These are phyloP conservation scores for Argynnis bischoffii DNA, from an alignment of 2,888 invertebrate species.

Conservation along the genomic window DNA sequence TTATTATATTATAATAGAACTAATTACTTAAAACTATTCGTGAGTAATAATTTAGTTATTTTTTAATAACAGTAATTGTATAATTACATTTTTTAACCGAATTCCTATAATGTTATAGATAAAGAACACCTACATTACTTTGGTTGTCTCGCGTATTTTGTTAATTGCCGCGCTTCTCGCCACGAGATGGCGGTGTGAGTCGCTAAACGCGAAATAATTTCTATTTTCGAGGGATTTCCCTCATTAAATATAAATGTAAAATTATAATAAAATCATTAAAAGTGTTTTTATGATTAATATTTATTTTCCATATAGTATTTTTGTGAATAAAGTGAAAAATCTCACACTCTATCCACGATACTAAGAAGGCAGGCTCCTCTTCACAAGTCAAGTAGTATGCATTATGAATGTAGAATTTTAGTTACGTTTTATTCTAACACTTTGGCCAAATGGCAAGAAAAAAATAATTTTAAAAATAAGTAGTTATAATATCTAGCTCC, in stretches of 20 bases:
- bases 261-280: not conserved
- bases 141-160: not conserved
- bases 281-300: not conserved
- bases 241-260: slow-evolving; percentile 4
- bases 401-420: slow-evolving; percentile 2
- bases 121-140: not conserved
- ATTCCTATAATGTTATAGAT: too few relatives aligned
- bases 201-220: slow-evolving; percentile 48
- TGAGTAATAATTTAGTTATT: too few relatives aligned
- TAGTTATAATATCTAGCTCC: too few relatives aligned
- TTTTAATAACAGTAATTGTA: too few relatives aligned
- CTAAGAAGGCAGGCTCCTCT: slow-evolving; percentile 12
- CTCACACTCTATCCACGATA: not conserved
- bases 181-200: slow-evolving; percentile 68
- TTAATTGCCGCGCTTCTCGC: slow-evolving; percentile 53
- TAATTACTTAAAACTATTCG: too few relatives aligned
- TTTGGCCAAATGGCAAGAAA: too few relatives aligned
- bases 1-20: too few relatives aligned
- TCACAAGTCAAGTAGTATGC: slow-evolving; percentile 11
- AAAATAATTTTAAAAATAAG: too few relatives aligned
- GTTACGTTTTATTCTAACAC: not conserved
- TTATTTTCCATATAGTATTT: not conserved
- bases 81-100: too few relatives aligned
- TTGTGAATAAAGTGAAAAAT: not conserved
- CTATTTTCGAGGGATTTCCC: slow-evolving; percentile 60